Percentiles rank a stretch among this genome's conserved stretches.
phyloP scores from a whole-genome alignment of 2,888 invertebrate genomes.

The Eristalis pertinax region DNA sequence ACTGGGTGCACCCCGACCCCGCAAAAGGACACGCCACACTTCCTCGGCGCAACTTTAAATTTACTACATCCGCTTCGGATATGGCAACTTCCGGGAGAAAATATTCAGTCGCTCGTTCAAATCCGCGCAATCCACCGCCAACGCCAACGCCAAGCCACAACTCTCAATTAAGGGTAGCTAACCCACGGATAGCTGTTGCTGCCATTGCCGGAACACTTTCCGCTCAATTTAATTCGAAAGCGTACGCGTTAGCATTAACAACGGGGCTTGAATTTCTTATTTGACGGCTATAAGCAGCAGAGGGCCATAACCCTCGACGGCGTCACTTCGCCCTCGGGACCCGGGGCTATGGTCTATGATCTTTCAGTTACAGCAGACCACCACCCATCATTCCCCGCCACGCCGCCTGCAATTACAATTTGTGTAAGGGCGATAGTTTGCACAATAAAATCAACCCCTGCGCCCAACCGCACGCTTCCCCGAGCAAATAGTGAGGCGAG shows the following conservation, averaged over 20 bases:
- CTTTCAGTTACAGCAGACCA: constrained; percentile 1
- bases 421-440: constrained; percentile 66
- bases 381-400: not conserved
- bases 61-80: not conserved
- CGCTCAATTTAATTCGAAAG: constrained; percentile 67
- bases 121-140: not conserved
- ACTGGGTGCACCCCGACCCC: not conserved
- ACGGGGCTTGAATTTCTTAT: constrained; percentile 61
- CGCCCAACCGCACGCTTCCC: constrained; percentile 50
- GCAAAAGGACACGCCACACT: not conserved
- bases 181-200: not conserved
- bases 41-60: not conserved
- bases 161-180: constrained; percentile 57
- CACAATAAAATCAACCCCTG: constrained; percentile 61
- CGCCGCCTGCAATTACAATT: constrained; percentile 62
- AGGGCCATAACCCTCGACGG: constrained; percentile 23
- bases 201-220: constrained; percentile 63
- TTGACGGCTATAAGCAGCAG: not conserved
- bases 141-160: constrained; percentile 39
- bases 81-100: not conserved
- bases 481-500: constrained; percentile 51
- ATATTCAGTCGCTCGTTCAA: not conserved
- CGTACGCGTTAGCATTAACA: constrained; percentile 63
- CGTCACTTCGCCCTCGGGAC: constrained; percentile 1
- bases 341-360: not conserved